Evolutionary conservation across 2,797 vertebrate genomes (phyloP).

Genomic region (Pantherophis alleghaniensis): DNA sequence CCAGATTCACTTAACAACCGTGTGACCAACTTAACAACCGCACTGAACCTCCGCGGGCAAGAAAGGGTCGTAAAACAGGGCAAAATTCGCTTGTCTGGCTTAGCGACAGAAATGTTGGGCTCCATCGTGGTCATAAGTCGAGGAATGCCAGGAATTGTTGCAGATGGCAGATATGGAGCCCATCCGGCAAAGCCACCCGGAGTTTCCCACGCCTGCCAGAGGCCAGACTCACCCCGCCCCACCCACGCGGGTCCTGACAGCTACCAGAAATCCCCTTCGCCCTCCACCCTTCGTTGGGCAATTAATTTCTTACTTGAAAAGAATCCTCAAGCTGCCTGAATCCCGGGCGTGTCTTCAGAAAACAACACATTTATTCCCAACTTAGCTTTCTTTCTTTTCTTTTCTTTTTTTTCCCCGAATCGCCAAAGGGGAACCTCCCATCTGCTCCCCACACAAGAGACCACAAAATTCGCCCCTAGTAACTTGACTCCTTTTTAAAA

Average conservation of each 20-base stretch:
- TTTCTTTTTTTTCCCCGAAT: neutral
- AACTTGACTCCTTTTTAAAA: neutral
- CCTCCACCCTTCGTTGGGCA: neutral
- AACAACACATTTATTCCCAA: neutral
- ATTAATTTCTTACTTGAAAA: neutral
- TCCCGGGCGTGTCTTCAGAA: neutral
- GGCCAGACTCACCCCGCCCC: neutral
- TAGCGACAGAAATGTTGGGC: too few species aligned
- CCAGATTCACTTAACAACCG: too few species aligned
- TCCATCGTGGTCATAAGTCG: too few species aligned
- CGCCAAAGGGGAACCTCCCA: neutral
- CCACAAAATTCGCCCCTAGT: neutral
- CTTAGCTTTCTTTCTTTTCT: neutral
- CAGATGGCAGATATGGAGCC: too few species aligned
- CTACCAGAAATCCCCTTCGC: neutral
- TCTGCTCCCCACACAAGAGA: neutral
- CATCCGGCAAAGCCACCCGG: neutral
- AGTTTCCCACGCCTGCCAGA: neutral
- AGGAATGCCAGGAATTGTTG: neutral
- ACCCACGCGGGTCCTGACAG: neutral
- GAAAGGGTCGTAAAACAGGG: too few species aligned
- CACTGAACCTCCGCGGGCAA: too few species aligned
- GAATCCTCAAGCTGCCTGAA: neutral
- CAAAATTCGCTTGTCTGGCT: too few species aligned
- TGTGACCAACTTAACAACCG: too few species aligned